Evolutionary conservation across 2,797 vertebrate genomes (phyloP), one percentile per base, ranked within the genome.

Genomic region (Podarcis lilfordi): DNA sequence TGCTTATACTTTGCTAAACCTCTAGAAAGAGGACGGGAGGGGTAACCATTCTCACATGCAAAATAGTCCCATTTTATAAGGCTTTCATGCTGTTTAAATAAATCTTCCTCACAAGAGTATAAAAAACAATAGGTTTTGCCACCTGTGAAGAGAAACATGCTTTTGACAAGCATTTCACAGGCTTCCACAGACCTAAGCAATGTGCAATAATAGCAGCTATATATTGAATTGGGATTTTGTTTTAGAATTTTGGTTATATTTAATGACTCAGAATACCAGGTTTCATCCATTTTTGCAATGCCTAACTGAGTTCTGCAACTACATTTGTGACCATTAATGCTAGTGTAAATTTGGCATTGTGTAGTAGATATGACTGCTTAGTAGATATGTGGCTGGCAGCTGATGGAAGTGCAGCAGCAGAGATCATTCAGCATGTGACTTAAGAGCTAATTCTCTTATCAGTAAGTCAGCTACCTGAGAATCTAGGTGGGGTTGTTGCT

Each of bases 171-270:
- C 40, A 78, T 19, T 85, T 85, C 9, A 32, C 29, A 66, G 1
- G 23, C 11, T 23, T 11, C 19, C 19, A 23, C 75, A 77, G 17
- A 64, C 35, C 23, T 68, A 29, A 59, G 21, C 66, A 66, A 78
- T 50, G 7, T 66, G 37, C 9, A 50, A 43, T 86, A 77, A 1
- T 1, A 79, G 3, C 55, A 83, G n/a, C 61, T 80, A 64, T 64
- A 80, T 35, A 80, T 64, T 66, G 76, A 23, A 1, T 0, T 75
- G 69, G 32, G 19, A 32, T 1, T 15, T 82, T 37, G 11, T 40
- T 85, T 85, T 84, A 37, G 71, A 1, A 82, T 86, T 87, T 90
- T 82, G 75, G 85, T 2, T 72, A 59, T 27, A 21, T 15, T 80
- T 80, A 87, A 87, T 61, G 40, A 84, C 40, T 50, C 71, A 13